Base-by-base conservation (phyloP, 2,113 vertebrate genomes). In the Sinocyclocheilus anophthalmus region DNA sequence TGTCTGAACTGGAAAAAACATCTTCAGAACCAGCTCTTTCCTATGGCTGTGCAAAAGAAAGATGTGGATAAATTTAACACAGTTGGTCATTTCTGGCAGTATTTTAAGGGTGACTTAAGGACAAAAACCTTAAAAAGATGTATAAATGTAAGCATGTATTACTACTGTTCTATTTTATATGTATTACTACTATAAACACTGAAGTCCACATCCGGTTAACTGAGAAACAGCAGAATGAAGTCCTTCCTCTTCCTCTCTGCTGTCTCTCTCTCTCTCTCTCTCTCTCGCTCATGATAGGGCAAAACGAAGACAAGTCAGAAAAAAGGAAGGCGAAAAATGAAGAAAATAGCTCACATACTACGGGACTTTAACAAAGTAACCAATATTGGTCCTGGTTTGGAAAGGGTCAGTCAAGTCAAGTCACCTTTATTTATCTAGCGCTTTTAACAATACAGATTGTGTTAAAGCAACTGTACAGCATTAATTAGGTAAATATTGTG, bases 21-120 rank as follows among this genome's bases (percentile, higher is more conserved):
- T 70, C 7, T 37, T 30, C 16, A 37, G 14, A 4, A 70, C 16
- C 16, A 20, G 14, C 18, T 73, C 20, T 73, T 73, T 76, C 10
- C 33, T 45, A 20, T 84, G 16, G 70, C 16, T 33, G 8, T 75
- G 53, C 37, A 76, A 50, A 10, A 45, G n/a, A 76, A 61, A 42
- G 37, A 37, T 5, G 39, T 42, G 22, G 9, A 45, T 30, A 50
- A 18, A 65, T 37, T 4, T 83, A 55, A 30, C 2, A 26, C 1
- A 20, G 20, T 59, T 76, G 70, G 18, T 33, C 12, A 59, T 14
- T 70, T 30, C 30, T 59, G 57, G 57, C 20, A 78, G 76, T 61
- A 37, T 84, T 84, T 12, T 85, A 39, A 81, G 39, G 18, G 39
- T 20, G 42, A 81, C n/a, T 59, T n/a, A 59, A 81, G 57, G 20